Base-by-base conservation (phyloP, 2,797 vertebrate genomes). In the Benthosema pterotum region DNA sequence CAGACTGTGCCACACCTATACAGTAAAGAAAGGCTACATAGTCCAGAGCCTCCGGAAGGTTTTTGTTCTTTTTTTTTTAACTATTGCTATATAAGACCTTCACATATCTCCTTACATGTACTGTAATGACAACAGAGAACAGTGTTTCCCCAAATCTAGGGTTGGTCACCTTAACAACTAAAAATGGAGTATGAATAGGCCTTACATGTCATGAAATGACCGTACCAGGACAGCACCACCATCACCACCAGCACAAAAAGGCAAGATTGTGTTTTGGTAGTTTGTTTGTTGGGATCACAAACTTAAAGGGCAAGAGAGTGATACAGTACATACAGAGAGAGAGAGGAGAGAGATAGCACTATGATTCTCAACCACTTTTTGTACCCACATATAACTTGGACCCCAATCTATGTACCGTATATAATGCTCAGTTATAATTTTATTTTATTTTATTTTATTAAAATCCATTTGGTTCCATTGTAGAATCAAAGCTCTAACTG, bases 71-170 rank as follows among this genome's bases (percentile, higher is more conserved):
- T 32, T 32, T 32, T 11, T 38, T 38, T 88, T 85, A 79, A 87
- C 87, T 90, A 90, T 88, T 92, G 90, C 87, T 89, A 80, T 89
- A 80, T 79, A 75, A 75, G 69, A 83, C 72, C 86, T 79, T 65
- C 68, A 78, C 68, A 81, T 65, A 46, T 69, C 63, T 82, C 74
- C 82, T 54, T 74, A 54, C 45, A 60, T 38, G 32, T 38, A 9
- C 8, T 38, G 32, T 38, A 9, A 38, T 38, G 32, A 38, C 32
- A 38, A 2, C 11, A 38, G 8, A 38, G 8, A 38, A 38, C 32
- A 38, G 32, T 7, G 5, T 38, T 38, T 38, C 32, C 32, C 32
- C 8, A 38, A 38, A n/a, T n/a, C 32, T 38, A 2, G 28, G 8
- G 32, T 38, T 38, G 22, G 22, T 25, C 22, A 25, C 22, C 22